Conservation (phyloP, 1,140 invertebrate genomes). For the Neodiprion fabricii region DNA sequence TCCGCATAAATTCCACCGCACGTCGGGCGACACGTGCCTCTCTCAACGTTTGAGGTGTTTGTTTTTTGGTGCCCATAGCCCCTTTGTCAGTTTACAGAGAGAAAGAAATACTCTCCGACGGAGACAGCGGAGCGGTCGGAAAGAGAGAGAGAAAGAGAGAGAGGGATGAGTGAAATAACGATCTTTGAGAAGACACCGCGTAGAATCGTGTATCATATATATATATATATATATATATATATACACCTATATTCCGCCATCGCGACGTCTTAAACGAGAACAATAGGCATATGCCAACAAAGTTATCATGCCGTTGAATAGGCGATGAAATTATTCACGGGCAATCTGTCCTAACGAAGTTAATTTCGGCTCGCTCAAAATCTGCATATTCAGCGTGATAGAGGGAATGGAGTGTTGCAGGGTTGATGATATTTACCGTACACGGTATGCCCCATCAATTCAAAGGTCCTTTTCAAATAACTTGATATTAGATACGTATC, state of each 20-base stretch:
- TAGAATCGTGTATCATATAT: slow-evolving; percentile 8
- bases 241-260: not conserved
- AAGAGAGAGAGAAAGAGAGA: slow-evolving; percentile 2
- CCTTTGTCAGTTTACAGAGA: slow-evolving; percentile 5
- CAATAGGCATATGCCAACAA: slow-evolving; percentile 55
- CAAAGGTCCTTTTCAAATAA: slow-evolving; percentile 6
- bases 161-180: not conserved
- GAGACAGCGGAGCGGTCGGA: not conserved
- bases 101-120: slow-evolving; percentile 9
- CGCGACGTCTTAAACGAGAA: slow-evolving; percentile 30
- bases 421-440: slow-evolving; percentile 11
- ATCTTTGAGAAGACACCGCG: slow-evolving; percentile 9
- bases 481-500: not conserved
- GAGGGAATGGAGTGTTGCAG: slow-evolving; percentile 13
- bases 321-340: slow-evolving; percentile 56
- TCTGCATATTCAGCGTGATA: slow-evolving; percentile 52
- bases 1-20: not conserved
- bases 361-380: slow-evolving; percentile 51
- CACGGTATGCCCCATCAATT: not conserved
- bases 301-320: slow-evolving; percentile 52
- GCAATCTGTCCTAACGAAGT: slow-evolving; percentile 57
- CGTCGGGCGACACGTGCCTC: not conserved
- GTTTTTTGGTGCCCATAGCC: not conserved
- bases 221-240: not conserved
- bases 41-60: not conserved